These are phyloP conservation scores for Glaucopsyche alexis DNA, from an alignment of 2,888 invertebrate species.

Conservation along the genomic window DNA sequence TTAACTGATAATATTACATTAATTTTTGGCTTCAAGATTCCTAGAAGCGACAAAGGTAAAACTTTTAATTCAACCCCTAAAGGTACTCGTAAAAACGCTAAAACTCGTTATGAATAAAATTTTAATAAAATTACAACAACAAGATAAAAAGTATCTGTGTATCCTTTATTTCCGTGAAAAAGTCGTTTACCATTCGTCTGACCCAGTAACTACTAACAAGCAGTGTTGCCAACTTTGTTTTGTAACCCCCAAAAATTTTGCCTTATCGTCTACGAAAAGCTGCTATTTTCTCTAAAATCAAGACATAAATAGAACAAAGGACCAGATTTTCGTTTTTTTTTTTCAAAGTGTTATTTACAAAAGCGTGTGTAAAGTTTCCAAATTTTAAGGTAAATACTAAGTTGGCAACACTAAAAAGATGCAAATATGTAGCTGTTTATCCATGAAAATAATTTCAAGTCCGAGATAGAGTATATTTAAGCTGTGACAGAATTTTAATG, in stretches of 20 bases:
- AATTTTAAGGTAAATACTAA: too few species aligned
- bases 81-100: neutral
- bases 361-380: too few species aligned
- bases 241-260: neutral
- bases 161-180: constrained; percentile 2
- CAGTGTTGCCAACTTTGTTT: neutral
- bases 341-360: too few species aligned
- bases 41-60: neutral
- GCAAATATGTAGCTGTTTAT: constrained; percentile 27
- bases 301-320: too few species aligned
- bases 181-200: neutral
- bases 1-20: too few species aligned
- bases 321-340: too few species aligned
- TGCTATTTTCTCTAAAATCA: too few species aligned
- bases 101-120: constrained; percentile 4
- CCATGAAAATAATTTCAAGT: constrained; percentile 29
- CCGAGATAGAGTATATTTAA: constrained; percentile 28
- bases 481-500: constrained; percentile 40
- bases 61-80: neutral
- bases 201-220: constrained; percentile 22
- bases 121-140: constrained; percentile 1
- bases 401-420: constrained; percentile 1
- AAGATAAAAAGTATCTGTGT: neutral
- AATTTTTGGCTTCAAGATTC: neutral
- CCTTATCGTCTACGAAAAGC: neutral